A percentile compares a stretch with the other conserved stretches of the same genome.
Conservation (phyloP, 2,113 vertebrate genomes). For the Rhinoderma darwinii region DNA sequence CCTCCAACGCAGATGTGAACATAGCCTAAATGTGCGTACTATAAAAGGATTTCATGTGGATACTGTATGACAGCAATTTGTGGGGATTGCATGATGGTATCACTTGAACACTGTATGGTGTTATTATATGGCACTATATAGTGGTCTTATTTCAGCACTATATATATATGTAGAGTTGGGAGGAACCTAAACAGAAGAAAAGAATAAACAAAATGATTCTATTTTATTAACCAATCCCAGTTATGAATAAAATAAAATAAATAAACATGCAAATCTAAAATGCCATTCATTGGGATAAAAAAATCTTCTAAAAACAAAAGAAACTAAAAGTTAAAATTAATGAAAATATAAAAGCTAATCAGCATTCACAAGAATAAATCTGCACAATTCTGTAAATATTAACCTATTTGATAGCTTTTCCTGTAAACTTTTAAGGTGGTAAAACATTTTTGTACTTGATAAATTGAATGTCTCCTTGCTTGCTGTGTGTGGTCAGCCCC, state of each 20-base stretch:
- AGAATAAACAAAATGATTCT: no score
- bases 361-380: background rate
- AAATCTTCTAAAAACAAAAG: background rate
- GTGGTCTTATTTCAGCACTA: no score
- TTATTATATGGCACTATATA: no score
- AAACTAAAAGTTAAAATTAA: background rate
- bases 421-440: conserved; percentile 22
- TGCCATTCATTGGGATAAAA: background rate
- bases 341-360: background rate
- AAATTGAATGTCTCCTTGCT: background rate
- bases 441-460: background rate
- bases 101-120: no score
- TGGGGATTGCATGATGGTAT: no score
- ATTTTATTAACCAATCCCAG: no score
- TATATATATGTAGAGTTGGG: no score
- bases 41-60: no score
- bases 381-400: conserved; percentile 15
- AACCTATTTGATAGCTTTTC: background rate
- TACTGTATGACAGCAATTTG: no score
- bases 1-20: no score
- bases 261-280: background rate
- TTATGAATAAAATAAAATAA: background rate
- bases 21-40: no score
- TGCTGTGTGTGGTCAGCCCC: conserved; percentile 26
- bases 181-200: no score